Evolutionary conservation across 2,888 invertebrate genomes (phyloP).

Genomic region (Axea sp.): DNA sequence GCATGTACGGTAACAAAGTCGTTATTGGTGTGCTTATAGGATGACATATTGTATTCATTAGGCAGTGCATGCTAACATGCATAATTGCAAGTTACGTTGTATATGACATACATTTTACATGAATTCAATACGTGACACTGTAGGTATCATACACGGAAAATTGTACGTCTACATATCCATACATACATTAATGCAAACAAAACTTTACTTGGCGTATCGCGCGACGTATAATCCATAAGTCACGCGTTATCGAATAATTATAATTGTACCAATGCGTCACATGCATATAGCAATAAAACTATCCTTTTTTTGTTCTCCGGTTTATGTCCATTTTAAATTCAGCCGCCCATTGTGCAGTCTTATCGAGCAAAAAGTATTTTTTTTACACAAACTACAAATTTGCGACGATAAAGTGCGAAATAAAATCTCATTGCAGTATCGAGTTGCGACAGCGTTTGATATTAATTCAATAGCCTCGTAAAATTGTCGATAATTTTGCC

Average conservation of each 20-base stretch:
- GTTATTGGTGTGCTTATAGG: slow-evolving; percentile 57
- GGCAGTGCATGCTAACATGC: slow-evolving; percentile 44
- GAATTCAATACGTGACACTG: slow-evolving; percentile 51
- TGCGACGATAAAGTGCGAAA: slow-evolving; percentile 16
- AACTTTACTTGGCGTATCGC: too few relatives aligned
- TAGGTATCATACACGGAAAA: slow-evolving; percentile 34
- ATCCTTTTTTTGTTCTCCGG: not conserved
- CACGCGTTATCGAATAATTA: slow-evolving; percentile 33
- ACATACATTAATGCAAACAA: slow-evolving; percentile 21
- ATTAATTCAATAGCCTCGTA: slow-evolving; percentile 39
- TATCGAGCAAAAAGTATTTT: slow-evolving; percentile 9
- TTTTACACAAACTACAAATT: slow-evolving; percentile 6
- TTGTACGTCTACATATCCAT: slow-evolving; percentile 25
- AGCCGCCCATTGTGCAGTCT: too few relatives aligned
- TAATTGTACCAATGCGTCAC: not conserved
- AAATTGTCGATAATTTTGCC: slow-evolving; percentile 40
- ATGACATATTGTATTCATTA: slow-evolving; percentile 57
- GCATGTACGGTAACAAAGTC: slow-evolving; percentile 38
- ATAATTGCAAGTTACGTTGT: slow-evolving; percentile 55
- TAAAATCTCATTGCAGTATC: slow-evolving; percentile 25
- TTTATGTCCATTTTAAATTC: too few relatives aligned
- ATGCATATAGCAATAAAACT: not conserved
- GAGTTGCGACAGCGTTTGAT: slow-evolving; percentile 13
- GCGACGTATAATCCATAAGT: too few relatives aligned
- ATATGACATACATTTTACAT: slow-evolving; percentile 58